phyloP scores from a whole-genome alignment of 2,797 vertebrate genomes.

The Sciaenops ocellatus region DNA sequence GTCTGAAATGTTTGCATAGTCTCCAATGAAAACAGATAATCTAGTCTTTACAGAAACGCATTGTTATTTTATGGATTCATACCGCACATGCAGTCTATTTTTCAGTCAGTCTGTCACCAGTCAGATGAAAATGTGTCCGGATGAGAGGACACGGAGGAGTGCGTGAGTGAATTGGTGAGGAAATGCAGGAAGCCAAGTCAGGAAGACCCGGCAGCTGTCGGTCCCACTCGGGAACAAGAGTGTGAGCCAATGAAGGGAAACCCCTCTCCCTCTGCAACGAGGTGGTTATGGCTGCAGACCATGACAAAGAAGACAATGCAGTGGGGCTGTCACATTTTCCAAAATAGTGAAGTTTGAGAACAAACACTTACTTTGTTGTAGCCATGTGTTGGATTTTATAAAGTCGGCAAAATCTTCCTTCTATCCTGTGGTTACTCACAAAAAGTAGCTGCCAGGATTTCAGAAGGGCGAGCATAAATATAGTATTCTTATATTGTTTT shows the following conservation, averaged over 20 bases:
- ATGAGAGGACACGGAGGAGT: conserved; percentile 14
- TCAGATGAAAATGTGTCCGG: conserved; percentile 26
- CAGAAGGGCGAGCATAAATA: background rate
- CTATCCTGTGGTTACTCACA: background rate
- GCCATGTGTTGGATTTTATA: background rate
- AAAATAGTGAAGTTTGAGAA: conserved; percentile 3
- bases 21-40: conserved; percentile 4
- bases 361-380: background rate
- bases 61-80: conserved; percentile 15
- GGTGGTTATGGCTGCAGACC: conserved; percentile 18
- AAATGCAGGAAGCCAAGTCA: conserved; percentile 65
- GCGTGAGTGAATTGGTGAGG: conserved; percentile 46
- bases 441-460: background rate
- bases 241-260: conserved; percentile 58
- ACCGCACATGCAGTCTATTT: conserved; percentile 20
- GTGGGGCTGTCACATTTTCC: background rate
- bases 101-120: conserved; percentile 3
- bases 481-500: background rate
- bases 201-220: conserved; percentile 74
- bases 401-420: background rate
- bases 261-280: conserved; percentile 36
- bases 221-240: conserved; percentile 54
- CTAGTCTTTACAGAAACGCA: background rate
- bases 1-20: conserved; percentile 13
- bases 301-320: conserved; percentile 24